phyloP scores from a whole-genome alignment of 2,888 invertebrate species.

The Heliconius ismenius region DNA sequence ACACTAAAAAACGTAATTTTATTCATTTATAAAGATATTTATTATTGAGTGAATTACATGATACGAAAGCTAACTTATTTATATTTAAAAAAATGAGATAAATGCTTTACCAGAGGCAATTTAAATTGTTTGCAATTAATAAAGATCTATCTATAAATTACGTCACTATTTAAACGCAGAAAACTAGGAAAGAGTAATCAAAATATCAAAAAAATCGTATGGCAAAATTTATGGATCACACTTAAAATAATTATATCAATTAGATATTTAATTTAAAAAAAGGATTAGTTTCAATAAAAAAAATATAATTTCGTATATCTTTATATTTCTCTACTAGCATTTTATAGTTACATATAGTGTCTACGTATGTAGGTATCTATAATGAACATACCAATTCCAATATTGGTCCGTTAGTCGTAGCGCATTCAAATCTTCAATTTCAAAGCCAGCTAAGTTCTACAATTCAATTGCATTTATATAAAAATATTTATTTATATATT shows the following conservation, averaged over 20 bases:
- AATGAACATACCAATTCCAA: conserved; percentile 33
- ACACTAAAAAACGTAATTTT: neutral
- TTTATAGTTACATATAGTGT: conserved; percentile 13
- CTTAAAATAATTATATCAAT: neutral
- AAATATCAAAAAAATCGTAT: too few species aligned
- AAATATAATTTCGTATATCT: conserved; percentile 19
- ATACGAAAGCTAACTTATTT: too few species aligned
- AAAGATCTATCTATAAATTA: too few species aligned
- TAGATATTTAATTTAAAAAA: neutral
- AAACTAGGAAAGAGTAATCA: too few species aligned
- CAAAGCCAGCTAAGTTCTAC: conserved; percentile 17
- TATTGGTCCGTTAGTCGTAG: conserved; percentile 37
- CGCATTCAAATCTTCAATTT: neutral
- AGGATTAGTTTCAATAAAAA: conserved; percentile 5
- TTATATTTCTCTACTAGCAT: conserved; percentile 32
- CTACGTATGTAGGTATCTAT: conserved; percentile 19
- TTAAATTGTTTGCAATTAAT: neutral
- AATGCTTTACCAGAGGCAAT: neutral
- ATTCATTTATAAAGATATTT: neutral
- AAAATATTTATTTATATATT: conserved; percentile 22
- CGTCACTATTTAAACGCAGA: too few species aligned
- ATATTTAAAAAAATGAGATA: neutral
- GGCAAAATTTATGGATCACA: too few species aligned
- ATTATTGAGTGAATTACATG: too few species aligned
- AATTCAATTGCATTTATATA: conserved; percentile 23